These are phyloP conservation scores for Lacanobia oleracea DNA, from an alignment of 2,888 invertebrate species.

Conservation along the genomic window DNA sequence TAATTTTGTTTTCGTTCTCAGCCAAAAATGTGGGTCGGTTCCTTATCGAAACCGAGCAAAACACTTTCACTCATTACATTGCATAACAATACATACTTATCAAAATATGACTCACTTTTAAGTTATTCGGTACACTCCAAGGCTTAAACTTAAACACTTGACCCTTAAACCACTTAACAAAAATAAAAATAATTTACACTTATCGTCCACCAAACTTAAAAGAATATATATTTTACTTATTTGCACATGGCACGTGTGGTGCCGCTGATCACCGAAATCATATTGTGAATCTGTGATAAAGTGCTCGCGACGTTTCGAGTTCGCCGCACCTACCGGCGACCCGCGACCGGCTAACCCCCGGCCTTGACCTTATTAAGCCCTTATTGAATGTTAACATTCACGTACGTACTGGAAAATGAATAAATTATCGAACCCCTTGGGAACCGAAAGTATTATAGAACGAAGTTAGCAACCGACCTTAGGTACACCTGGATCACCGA, in stretches of 20 bases:
- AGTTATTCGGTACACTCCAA: conserved; percentile 8
- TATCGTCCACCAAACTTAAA: conserved; percentile 27
- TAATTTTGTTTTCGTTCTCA: not conserved
- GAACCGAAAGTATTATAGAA: not conserved
- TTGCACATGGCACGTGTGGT: conserved; percentile 65
- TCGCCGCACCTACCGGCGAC: conserved; percentile 42
- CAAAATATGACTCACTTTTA: conserved; percentile 44
- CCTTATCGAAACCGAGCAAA: not conserved
- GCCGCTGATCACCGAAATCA: conserved; percentile 68
- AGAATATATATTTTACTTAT: conserved; percentile 37
- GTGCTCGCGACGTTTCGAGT: conserved; percentile 29
- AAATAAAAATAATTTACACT: not conserved
- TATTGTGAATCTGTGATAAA: conserved; percentile 56
- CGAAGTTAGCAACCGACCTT: not conserved
- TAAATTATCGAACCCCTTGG: not conserved
- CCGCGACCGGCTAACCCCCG: conserved; percentile 47
- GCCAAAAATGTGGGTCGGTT: conserved; percentile 1
- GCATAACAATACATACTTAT: conserved; percentile 16
- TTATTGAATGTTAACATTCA: conserved; percentile 36
- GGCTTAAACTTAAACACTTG: conserved; percentile 14
- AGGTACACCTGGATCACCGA: not conserved
- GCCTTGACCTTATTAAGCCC: conserved; percentile 66
- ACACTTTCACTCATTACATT: conserved; percentile 36
- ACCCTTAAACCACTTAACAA: not conserved
- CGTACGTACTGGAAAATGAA: not conserved